These are phyloP conservation scores for Pomacea canaliculata DNA, from an alignment of 2,888 invertebrate genomes.

Conservation along the genomic window DNA sequence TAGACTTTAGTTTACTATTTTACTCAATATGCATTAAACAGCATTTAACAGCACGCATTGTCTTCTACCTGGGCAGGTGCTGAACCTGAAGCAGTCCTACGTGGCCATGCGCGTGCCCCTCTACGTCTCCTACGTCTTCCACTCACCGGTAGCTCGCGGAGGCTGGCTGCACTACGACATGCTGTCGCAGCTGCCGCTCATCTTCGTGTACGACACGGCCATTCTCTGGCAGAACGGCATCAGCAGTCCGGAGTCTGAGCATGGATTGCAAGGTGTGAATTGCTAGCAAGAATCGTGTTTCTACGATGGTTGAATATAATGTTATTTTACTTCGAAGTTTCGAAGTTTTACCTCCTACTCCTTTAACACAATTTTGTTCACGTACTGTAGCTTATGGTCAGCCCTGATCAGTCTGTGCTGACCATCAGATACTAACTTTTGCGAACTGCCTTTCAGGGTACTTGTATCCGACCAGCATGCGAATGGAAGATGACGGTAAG, in stretches of 20 bases:
- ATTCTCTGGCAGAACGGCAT: constrained; percentile 68
- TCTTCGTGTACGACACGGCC: constrained; percentile 69
- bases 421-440: no score
- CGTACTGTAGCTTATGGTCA: neutral
- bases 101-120: constrained; percentile 65
- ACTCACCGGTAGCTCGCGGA: constrained; percentile 58
- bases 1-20: no score
- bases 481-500: constrained; percentile 63
- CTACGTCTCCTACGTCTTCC: constrained; percentile 68
- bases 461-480: constrained; percentile 67
- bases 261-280: constrained; percentile 55
- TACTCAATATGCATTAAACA: no score
- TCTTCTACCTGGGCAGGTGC: constrained; percentile 46
- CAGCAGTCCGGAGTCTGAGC: constrained; percentile 50
- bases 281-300: no score
- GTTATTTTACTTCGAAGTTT: no score
- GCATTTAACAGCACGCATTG: no score
- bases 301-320: no score
- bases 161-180: constrained; percentile 68
- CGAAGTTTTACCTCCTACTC: no score
- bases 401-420: no score
- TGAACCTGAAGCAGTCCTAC: constrained; percentile 65
- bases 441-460: constrained; percentile 46
- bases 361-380: no score
- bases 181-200: constrained; percentile 59